A percentile compares a stretch with the other conserved stretches of the same genome.
phyloP scores from a whole-genome alignment of 2,888 invertebrate genomes.

The Arrhopalites spinosus region DNA sequence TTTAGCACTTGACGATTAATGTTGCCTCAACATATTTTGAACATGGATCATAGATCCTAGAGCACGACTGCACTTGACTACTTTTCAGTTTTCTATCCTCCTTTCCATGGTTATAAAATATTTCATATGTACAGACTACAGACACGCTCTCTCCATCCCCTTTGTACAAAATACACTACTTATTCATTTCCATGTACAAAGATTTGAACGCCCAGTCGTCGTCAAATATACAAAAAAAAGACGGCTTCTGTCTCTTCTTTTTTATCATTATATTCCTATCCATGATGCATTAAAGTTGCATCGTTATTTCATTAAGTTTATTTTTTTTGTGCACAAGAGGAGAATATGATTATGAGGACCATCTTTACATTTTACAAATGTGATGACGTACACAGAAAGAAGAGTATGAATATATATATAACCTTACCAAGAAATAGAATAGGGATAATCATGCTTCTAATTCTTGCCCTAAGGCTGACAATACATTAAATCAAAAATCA shows the following conservation, averaged over 20 bases:
- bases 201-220: neutral
- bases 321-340: neutral
- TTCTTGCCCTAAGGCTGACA: neutral
- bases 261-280: neutral
- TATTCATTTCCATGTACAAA: neutral
- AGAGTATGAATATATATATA: no score
- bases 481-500: conserved; percentile 17
- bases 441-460: neutral
- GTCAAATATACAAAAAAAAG: no score
- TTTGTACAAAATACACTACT: neutral
- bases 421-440: neutral
- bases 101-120: no score
- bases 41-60: conserved; percentile 2
- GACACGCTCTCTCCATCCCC: no score
- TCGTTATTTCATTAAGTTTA: conserved; percentile 20
- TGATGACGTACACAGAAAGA: neutral
- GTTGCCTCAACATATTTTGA: conserved; percentile 13
- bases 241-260: conserved; percentile 9
- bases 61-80: neutral
- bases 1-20: conserved; percentile 14
- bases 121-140: no score
- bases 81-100: no score
- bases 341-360: neutral
- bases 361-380: neutral
- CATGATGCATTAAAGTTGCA: conserved; percentile 4